Conservation (phyloP, 2,888 invertebrate genomes). For the Nesidiocoris tenuis region DNA sequence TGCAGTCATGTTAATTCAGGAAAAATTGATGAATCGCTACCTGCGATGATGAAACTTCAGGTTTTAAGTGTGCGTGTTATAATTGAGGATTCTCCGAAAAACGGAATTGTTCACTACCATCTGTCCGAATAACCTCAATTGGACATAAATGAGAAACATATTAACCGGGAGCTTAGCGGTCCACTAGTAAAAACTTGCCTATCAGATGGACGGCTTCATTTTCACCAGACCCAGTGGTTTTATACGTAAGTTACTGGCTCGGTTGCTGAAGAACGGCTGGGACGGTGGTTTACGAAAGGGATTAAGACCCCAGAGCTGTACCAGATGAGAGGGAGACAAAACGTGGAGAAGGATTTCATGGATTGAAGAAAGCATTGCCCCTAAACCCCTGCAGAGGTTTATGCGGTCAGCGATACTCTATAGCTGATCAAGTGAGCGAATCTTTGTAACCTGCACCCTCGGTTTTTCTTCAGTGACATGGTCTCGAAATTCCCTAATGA, state of each 20-base stretch:
- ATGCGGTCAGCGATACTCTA: neutral
- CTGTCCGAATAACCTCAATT: neutral
- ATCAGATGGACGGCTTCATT: too few relatives aligned
- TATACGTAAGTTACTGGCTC: neutral
- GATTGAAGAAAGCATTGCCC: neutral
- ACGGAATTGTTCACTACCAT: too few relatives aligned
- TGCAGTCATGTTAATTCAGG: too few relatives aligned
- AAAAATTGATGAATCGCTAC: too few relatives aligned
- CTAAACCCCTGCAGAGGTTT: neutral
- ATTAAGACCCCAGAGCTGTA: neutral
- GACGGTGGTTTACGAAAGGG: neutral
- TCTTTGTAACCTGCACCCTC: too few relatives aligned
- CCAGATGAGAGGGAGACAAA: neutral
- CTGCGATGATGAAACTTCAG: too few relatives aligned
- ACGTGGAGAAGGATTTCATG: neutral
- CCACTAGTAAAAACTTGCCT: neutral
- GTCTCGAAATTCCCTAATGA: too few relatives aligned
- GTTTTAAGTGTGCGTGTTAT: too few relatives aligned
- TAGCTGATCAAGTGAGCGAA: neutral
- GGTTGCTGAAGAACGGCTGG: neutral
- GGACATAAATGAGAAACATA: neutral
- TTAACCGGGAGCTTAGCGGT: neutral
- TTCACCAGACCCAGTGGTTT: neutral
- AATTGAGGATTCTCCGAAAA: too few relatives aligned
- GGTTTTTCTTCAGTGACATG: too few relatives aligned